Conservation (phyloP, 2,113 vertebrate genomes). For the Callospermophilus lateralis region DNA sequence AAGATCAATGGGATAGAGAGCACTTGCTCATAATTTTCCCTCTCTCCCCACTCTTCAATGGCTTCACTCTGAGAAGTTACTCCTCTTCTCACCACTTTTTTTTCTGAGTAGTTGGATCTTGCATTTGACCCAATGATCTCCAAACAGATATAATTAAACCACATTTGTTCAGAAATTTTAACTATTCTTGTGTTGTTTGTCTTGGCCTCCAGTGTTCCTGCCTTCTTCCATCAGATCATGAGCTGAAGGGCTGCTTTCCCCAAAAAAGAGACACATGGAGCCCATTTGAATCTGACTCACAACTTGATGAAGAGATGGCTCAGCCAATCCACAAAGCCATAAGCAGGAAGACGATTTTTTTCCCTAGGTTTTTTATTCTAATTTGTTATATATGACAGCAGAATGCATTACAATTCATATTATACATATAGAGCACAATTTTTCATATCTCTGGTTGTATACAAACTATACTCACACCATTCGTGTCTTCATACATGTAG, state of each 20-base stretch:
- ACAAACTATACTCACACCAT: no score
- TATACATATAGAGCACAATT: no score
- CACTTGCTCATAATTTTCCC: background rate
- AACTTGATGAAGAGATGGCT: background rate
- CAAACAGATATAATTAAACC: background rate
- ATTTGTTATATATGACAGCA: no score
- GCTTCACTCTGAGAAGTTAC: background rate
- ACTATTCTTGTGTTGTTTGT: background rate
- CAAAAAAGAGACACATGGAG: background rate
- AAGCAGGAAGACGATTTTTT: background rate
- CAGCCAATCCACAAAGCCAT: background rate
- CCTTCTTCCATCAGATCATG: background rate
- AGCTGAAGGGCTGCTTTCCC: accelerated
- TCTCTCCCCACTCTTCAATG: background rate
- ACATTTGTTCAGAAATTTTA: background rate
- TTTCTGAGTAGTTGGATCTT: background rate
- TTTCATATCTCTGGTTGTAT: no score
- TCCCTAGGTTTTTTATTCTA: no score
- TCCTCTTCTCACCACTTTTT: background rate
- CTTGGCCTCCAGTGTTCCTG: background rate
- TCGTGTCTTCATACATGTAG: no score
- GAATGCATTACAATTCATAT: no score
- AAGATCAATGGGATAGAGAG: background rate
- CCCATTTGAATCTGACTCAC: background rate
- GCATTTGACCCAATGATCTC: background rate